Conservation (phyloP, 1,140 invertebrate species). For the Tenebrio molitor region DNA sequence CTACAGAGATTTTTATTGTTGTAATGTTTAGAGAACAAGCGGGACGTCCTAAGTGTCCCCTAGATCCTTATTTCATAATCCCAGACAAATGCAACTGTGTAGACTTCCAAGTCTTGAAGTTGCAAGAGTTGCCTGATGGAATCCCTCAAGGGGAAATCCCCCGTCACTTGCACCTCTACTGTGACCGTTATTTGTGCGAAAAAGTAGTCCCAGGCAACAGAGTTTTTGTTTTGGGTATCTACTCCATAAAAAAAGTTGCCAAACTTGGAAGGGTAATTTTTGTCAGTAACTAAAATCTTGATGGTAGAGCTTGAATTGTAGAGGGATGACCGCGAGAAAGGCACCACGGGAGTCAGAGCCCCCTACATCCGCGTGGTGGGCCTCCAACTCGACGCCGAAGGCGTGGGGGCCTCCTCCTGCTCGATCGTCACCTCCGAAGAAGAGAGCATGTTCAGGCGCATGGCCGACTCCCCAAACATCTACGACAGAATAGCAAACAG, state of each 20-base stretch:
- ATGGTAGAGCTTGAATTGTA: conserved; percentile 57
- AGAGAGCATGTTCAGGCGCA: conserved; percentile 90
- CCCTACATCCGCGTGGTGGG: conserved; percentile 97
- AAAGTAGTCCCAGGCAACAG: conserved; percentile 96
- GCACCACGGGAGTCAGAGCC: conserved; percentile 91
- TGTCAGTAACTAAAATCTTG: background rate
- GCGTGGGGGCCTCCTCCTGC: conserved; percentile 75
- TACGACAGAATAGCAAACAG: conserved; percentile 93
- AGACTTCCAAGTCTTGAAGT: conserved; percentile 92
- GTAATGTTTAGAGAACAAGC: conserved; percentile 84
- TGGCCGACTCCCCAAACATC: conserved; percentile 88
- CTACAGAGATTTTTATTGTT: background rate
- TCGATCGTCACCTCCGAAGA: conserved; percentile 82
- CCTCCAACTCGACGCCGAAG: conserved; percentile 88
- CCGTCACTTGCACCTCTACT: conserved; percentile 94
- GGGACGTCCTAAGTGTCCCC: conserved; percentile 90
- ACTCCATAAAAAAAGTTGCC: conserved; percentile 94
- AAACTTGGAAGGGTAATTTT: conserved; percentile 70
- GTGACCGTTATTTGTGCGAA: conserved; percentile 95
- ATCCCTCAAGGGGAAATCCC: conserved; percentile 99
- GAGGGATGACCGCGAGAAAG: conserved; percentile 83
- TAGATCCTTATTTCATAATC: conserved; percentile 98
- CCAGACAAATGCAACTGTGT: conserved; percentile 98
- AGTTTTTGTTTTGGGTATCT: conserved; percentile 94
- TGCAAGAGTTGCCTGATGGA: conserved; percentile 97